phyloP scores from a whole-genome alignment of 1,140 invertebrate species.

The Camponotus floridanus region DNA sequence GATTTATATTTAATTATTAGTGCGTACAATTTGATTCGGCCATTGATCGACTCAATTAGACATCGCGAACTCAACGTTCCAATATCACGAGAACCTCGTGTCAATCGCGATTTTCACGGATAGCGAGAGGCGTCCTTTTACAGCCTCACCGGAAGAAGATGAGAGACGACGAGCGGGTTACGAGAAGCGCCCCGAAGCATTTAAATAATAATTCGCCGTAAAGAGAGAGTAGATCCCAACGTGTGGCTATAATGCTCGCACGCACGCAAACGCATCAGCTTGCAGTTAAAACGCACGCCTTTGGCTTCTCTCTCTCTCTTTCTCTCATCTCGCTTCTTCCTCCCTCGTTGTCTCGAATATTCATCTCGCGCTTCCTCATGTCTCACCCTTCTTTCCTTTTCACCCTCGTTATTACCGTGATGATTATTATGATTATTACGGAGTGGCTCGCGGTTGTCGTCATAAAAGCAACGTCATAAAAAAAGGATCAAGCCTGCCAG shows the following conservation, averaged over 20 bases:
- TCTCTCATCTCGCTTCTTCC: constrained; percentile 34
- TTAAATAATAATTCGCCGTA: constrained; percentile 81
- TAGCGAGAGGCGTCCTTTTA: constrained; percentile 49
- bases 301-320: constrained; percentile 22
- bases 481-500: constrained; percentile 72
- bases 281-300: constrained; percentile 73
- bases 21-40: too few relatives aligned
- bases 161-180: constrained; percentile 53
- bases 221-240: constrained; percentile 74
- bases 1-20: not conserved
- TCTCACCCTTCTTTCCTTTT: constrained; percentile 27
- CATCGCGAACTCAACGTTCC: not conserved
- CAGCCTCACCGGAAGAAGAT: constrained; percentile 64
- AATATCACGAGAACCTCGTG: constrained; percentile 5
- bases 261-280: constrained; percentile 69
- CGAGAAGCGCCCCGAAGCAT: constrained; percentile 72
- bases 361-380: constrained; percentile 17
- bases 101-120: constrained; percentile 29
- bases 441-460: constrained; percentile 77
- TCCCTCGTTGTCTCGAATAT: constrained; percentile 23
- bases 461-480: constrained; percentile 80
- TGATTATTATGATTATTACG: constrained; percentile 84
- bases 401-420: constrained; percentile 76
- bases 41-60: not conserved
- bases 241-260: constrained; percentile 77